phyloP scores from a whole-genome alignment of 2,113 vertebrate species.

The Pomatorhinus ruficollis region DNA sequence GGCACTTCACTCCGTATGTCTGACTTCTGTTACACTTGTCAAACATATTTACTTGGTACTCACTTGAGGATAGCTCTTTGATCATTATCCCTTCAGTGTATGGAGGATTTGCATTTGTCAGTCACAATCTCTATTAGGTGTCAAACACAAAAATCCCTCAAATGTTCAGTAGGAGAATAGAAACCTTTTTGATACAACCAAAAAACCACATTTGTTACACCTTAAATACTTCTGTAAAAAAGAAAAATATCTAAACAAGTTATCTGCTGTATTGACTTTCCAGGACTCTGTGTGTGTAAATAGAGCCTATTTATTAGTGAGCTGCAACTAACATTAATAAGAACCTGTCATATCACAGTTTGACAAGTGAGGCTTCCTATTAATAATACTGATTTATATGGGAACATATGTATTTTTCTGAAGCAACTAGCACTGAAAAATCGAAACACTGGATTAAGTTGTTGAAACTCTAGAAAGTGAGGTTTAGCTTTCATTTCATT shows the following conservation, averaged over 20 bases:
- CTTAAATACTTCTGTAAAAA: conserved; percentile 29
- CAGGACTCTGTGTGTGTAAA: conserved; percentile 44
- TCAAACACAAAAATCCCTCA: conserved; percentile 28
- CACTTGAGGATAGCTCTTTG: background rate
- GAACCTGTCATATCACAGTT: conserved; percentile 2
- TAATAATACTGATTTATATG: conserved; percentile 12
- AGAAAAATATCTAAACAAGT: conserved; percentile 21
- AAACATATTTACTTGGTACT: background rate
- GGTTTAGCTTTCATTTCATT: conserved; percentile 42
- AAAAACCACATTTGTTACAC: conserved; percentile 20
- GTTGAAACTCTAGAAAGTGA: background rate
- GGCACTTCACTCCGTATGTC: background rate
- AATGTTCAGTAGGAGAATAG: conserved; percentile 38
- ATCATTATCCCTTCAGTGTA: conserved; percentile 34
- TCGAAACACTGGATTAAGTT: conserved; percentile 24
- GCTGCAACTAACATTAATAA: conserved; percentile 18
- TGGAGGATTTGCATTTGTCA: conserved; percentile 45
- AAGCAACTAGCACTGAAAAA: conserved; percentile 34
- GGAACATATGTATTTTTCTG: background rate
- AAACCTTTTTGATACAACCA: conserved; percentile 45
- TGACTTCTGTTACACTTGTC: background rate
- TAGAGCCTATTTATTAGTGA: conserved; percentile 54
- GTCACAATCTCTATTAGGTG: background rate
- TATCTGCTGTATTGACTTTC: conserved; percentile 44
- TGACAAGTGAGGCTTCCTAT: conserved; percentile 30